Base-by-base conservation (phyloP, 1,140 invertebrate genomes). In the Atta colombica region DNA sequence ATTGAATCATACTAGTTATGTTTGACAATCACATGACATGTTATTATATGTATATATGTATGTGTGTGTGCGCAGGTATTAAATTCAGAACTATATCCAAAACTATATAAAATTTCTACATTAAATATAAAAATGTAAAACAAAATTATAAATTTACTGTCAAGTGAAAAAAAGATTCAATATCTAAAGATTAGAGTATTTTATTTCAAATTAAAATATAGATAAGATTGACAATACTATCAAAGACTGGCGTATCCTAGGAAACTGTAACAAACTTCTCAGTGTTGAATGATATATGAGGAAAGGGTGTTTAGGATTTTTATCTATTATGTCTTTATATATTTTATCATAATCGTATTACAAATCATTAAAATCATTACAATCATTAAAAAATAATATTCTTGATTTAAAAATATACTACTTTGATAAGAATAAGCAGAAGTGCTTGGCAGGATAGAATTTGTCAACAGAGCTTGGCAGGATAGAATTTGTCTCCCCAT, bases 191-290 rank as follows among this genome's bases (percentile, higher is more conserved):
- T 85, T 60, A 31, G 18, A 14, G 60, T 8, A 49, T 51, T 45
- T 77, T 39, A 58, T 7, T 60, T 85, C 55, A 18, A 88, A 49
- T 61, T 45, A 39, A 39, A 58, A 69, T 68, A 53, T 25, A 21
- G 10, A 45, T 45, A 12, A 45, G 66, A 16, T 69, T 69, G 51
- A 84, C 51, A 60, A 31, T 58, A 10, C n/a, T 45, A 58, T 85
- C 39, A 72, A 61, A 5, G 6, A 53, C 45, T 58, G 25, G 39
- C 53, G 89, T 90, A 71, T 90, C 89, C 89, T 77, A 90, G 88
- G 89, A 89, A 71, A 90, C 89, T 55, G 61, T 10, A 58, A 89
- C 18, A 60, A 45, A 66, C 66, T 74, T 58, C 55, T 58, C 49
- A 74, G 18, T 58, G 39, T 86, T 85, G 75, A 71, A 49, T 65